A percentile compares a stretch with the other conserved stretches of the same genome.
Evolutionary conservation across 1,140 invertebrate species (phyloP).

Genomic region (Ectropis grisescens): DNA sequence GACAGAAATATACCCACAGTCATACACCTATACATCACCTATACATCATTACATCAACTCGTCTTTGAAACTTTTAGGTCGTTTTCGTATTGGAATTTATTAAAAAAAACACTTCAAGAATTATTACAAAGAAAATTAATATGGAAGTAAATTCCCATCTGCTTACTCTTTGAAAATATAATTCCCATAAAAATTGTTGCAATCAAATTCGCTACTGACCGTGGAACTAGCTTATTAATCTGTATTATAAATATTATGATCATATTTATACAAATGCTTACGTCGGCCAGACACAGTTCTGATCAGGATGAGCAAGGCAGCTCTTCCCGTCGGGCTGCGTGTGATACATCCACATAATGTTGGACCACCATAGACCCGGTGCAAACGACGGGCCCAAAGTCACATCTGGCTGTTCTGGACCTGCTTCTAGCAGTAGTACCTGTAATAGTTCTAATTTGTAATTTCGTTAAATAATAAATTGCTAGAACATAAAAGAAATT

Average conservation of each 20-base stretch:
- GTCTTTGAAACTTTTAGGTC: too few relatives aligned
- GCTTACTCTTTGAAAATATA: not conserved
- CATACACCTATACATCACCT: too few relatives aligned
- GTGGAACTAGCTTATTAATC: not conserved
- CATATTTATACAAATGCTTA: conserved; percentile 14
- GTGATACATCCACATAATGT: conserved; percentile 76
- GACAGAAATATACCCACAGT: too few relatives aligned
- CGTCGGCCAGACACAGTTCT: conserved; percentile 75
- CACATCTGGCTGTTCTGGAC: conserved; percentile 77
- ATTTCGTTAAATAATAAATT: not conserved
- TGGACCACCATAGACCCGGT: conserved; percentile 60
- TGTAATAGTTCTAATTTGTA: conserved; percentile 22
- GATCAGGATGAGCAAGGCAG: conserved; percentile 45
- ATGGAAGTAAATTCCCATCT: not conserved
- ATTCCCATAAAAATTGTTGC: not conserved
- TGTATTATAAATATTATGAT: not conserved
- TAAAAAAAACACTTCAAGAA: too few relatives aligned
- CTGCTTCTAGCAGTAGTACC: conserved; percentile 82
- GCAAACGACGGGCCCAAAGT: conserved; percentile 74
- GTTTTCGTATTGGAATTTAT: too few relatives aligned
- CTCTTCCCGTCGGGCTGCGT: conserved; percentile 67
- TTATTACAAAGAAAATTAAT: too few relatives aligned
- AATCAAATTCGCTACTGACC: not conserved
- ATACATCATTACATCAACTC: too few relatives aligned
- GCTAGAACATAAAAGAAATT: not conserved